Base-by-base conservation (phyloP, 2,888 invertebrate genomes). In the Scaptomyza polygonia region DNA sequence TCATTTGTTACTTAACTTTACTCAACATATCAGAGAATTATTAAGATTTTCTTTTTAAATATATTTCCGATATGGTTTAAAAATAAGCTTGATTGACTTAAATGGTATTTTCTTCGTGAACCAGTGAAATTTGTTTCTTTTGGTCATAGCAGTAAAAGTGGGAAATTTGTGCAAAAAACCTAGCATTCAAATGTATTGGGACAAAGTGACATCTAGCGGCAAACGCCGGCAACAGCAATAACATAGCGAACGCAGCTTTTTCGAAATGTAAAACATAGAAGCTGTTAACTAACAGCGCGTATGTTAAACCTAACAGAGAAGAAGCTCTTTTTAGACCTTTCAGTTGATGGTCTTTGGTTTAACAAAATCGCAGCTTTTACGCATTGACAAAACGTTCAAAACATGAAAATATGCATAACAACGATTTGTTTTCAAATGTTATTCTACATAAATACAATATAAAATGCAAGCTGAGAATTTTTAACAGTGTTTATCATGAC, bases 191-290 rank as follows among this genome's bases (percentile, higher is more conserved):
- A 16, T 16, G 8, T 11, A n/a, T 62, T 67, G 52, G 48, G 43
- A 72, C 48, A 57, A 11, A 1, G 9, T 64, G 64, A 12, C 72
- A 54, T 51, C 73, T 69, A 27, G 49, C 43, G 69, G 0, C 44
- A 34, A 7, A 0, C 5, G 2, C 0, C 0, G n/a, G n/a, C 18
- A 44, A 14, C 6, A 44, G 18, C 6, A 18, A 39, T 16, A 34
- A 4, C 27, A 57, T 36, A 14, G 48, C 44, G 9, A 12, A n/a
- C 6, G n/a, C 0, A 34, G 58, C 56, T 56, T 52, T 49, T 47
- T 67, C 62, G 72, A 72, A 58, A 0, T 18, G 4, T 25, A 14
- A 30, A 12, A 27, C 34, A 27, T 43, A 48, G 34, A n/a, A 0
- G 5, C 29, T 67, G 29, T 29, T 30, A 49, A 29, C 6, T 1